Conservation (phyloP, 2,888 invertebrate species). For the Chromoteleia sp. region DNA sequence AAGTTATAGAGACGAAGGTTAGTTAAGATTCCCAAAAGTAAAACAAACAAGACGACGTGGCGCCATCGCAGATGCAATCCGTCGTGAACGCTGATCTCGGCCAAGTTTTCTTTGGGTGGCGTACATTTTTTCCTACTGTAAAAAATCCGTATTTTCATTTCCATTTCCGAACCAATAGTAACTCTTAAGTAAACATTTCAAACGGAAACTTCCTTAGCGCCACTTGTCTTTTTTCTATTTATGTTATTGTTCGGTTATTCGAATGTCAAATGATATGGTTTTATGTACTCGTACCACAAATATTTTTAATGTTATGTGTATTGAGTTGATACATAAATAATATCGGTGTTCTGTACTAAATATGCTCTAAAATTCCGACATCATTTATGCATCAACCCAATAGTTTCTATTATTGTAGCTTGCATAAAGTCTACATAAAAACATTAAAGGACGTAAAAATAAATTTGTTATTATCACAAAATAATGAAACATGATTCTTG, state of each 20-base stretch:
- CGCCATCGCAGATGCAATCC: conserved; percentile 84
- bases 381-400: too few relatives aligned
- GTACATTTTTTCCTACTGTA: conserved; percentile 54
- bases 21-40: conserved; percentile 73
- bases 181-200: conserved; percentile 81
- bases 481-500: too few relatives aligned
- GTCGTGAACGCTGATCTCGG: conserved; percentile 74
- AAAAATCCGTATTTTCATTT: conserved; percentile 76
- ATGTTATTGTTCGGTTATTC: conserved; percentile 51
- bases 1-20: conserved; percentile 48
- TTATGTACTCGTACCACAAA: conserved; percentile 12
- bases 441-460: too few relatives aligned
- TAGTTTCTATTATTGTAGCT: too few relatives aligned
- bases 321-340: too few relatives aligned
- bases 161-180: conserved; percentile 76
- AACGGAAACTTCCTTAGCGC: conserved; percentile 79
- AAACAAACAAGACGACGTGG: conserved; percentile 84
- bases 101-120: conserved; percentile 61
- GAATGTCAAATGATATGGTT: conserved; percentile 18
- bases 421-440: too few relatives aligned
- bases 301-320: too few relatives aligned
- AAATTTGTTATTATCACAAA: too few relatives aligned
- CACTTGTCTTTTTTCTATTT: conserved; percentile 74
- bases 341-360: too few relatives aligned
- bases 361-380: too few relatives aligned